These are phyloP conservation scores for Melangyna quadrimaculata DNA, from an alignment of 2,888 invertebrate species.

Conservation along the genomic window DNA sequence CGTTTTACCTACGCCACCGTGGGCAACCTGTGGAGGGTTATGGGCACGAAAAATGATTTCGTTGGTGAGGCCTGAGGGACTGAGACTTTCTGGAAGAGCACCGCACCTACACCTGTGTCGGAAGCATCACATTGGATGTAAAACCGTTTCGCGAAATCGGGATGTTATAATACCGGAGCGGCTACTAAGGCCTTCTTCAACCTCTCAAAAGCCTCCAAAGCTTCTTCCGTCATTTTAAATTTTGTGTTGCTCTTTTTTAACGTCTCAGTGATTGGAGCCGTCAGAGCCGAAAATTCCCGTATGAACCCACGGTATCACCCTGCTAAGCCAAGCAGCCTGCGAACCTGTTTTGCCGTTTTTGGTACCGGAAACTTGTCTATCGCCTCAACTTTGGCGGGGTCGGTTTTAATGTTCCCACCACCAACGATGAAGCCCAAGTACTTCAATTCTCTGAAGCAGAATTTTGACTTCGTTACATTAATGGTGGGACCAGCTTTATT, in stretches of 20 bases:
- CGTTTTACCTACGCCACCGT: too few species aligned
- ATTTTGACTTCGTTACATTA: slow-evolving; percentile 18
- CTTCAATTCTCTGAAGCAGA: slow-evolving; percentile 57
- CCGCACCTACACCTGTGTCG: slow-evolving; percentile 39
- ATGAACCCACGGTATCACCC: slow-evolving; percentile 30
- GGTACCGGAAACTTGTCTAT: too few species aligned
- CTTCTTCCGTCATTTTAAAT: slow-evolving; percentile 35
- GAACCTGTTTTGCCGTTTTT: too few species aligned
- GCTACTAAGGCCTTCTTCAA: slow-evolving; percentile 39
- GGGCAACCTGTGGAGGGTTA: too few species aligned
- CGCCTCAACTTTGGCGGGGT: too few species aligned
- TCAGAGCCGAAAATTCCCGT: slow-evolving; percentile 32
- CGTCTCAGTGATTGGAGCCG: slow-evolving; percentile 43
- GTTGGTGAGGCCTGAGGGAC: not conserved
- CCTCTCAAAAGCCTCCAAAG: slow-evolving; percentile 38
- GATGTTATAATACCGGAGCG: slow-evolving; percentile 50
- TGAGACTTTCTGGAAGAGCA: slow-evolving; percentile 38
- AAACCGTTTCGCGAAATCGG: slow-evolving; percentile 34
- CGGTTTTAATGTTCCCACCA: too few species aligned
- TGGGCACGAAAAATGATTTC: slow-evolving; percentile 25
- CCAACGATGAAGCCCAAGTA: slow-evolving; percentile 41
- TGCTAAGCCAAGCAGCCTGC: too few species aligned
- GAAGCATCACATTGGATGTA: not conserved
- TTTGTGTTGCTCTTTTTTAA: slow-evolving; percentile 22
- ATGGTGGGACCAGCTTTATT: slow-evolving; percentile 44